Percentiles rank a stretch among this genome's conserved stretches.
Evolutionary conservation across 2,113 vertebrate genomes (phyloP).

Genomic region (Pachyramphus minor): DNA sequence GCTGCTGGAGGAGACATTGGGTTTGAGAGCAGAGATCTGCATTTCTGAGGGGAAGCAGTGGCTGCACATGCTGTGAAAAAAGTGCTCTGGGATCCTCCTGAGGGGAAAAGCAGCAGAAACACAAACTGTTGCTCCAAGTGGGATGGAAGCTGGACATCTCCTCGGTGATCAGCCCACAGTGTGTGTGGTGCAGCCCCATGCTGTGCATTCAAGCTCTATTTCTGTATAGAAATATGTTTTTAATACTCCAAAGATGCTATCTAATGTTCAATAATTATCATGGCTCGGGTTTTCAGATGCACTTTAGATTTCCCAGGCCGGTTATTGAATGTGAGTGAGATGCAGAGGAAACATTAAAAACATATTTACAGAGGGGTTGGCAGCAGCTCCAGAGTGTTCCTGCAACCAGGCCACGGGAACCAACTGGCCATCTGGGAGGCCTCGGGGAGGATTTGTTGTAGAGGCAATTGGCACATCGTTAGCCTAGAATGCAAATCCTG

Average conservation of each 20-base stretch:
- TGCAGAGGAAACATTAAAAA: slow-evolving; percentile 56
- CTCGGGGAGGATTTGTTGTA: not conserved
- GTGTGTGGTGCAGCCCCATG: not conserved
- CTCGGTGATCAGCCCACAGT: not conserved
- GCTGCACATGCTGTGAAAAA: fast-evolving
- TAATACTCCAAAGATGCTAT: slow-evolving; percentile 43
- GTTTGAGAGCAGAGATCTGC: not conserved
- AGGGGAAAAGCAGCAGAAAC: not conserved
- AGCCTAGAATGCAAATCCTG: not conserved
- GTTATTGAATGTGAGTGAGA: slow-evolving; percentile 37
- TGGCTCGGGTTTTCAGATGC: slow-evolving; percentile 29
- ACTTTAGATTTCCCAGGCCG: slow-evolving; percentile 59
- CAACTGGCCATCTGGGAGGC: not conserved
- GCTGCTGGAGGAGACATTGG: not conserved
- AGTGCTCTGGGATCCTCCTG: not conserved
- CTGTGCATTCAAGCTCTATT: not conserved
- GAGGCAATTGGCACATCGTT: not conserved
- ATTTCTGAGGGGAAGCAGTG: not conserved
- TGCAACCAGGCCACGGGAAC: not conserved
- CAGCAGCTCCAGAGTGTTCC: not conserved
- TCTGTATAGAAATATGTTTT: slow-evolving; percentile 42
- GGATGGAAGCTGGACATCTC: not conserved
- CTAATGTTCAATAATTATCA: slow-evolving; percentile 46
- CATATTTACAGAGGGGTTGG: slow-evolving; percentile 2
- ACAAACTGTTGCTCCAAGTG: not conserved